phyloP scores from a whole-genome alignment of 2,113 vertebrate genomes.

The Aptenodytes patagonicus region DNA sequence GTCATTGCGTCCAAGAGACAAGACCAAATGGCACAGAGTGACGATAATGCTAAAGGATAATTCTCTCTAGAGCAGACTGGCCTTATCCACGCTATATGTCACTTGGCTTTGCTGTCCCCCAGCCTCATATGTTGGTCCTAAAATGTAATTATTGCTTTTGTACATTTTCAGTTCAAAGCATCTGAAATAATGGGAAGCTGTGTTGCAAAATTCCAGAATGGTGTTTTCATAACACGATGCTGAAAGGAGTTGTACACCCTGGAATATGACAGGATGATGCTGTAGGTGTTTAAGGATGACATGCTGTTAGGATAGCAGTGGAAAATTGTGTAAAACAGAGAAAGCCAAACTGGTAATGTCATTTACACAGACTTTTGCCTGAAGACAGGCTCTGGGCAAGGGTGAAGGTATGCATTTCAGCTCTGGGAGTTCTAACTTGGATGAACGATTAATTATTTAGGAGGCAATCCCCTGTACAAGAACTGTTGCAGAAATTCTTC shows the following conservation, averaged over 20 bases:
- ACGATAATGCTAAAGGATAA: background rate
- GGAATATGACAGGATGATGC: background rate
- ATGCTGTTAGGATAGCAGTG: accelerated
- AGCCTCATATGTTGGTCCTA: background rate
- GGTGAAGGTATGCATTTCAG: background rate
- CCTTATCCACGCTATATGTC: accelerated
- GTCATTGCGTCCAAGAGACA: background rate
- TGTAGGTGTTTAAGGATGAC: background rate
- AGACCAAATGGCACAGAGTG: background rate
- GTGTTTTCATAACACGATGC: background rate
- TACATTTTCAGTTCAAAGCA: background rate
- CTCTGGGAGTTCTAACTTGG: background rate
- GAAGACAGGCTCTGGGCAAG: background rate
- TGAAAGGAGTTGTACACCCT: background rate
- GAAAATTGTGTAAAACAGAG: background rate
- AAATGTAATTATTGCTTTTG: background rate
- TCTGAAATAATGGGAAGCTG: background rate
- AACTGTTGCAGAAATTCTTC: background rate
- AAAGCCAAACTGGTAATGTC: background rate
- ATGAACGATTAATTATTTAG: background rate
- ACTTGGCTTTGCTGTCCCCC: background rate
- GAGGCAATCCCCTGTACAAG: background rate
- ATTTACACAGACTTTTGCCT: background rate
- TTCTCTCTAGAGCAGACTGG: background rate
- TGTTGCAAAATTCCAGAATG: background rate